These are phyloP conservation scores for Cryptosula pallasiana DNA, from an alignment of 2,888 invertebrate species.

Conservation along the genomic window DNA sequence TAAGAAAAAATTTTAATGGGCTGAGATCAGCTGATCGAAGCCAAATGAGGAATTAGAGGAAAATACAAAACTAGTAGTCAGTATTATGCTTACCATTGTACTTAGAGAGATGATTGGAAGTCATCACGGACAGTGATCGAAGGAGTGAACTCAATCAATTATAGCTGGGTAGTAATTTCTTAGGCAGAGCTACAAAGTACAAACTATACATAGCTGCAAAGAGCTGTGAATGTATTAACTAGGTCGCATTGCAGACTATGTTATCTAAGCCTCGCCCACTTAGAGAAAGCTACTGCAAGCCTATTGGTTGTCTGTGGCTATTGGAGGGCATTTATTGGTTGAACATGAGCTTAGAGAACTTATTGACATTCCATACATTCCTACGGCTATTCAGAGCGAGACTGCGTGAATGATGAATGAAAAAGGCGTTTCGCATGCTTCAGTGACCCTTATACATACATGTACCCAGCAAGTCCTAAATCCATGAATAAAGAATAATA, in stretches of 20 bases:
- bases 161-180: too few relatives aligned
- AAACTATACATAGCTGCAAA: not conserved
- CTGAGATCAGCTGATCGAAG: too few relatives aligned
- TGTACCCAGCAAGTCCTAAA: not conserved
- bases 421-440: not conserved
- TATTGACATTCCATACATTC: not conserved
- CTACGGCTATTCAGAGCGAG: slow-evolving; percentile 20
- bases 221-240: slow-evolving; percentile 10
- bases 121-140: too few relatives aligned
- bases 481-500: too few relatives aligned
- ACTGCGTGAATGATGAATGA: slow-evolving; percentile 20
- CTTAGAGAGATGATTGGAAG: too few relatives aligned
- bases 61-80: too few relatives aligned
- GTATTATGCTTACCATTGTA: too few relatives aligned
- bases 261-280: slow-evolving; percentile 18
- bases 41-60: too few relatives aligned
- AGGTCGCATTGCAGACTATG: slow-evolving; percentile 23
- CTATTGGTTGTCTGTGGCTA: not conserved
- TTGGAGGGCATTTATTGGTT: not conserved
- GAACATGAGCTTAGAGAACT: not conserved
- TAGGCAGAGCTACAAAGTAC: not conserved
- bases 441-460: not conserved
- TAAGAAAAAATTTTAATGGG: too few relatives aligned
- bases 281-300: not conserved
- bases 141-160: too few relatives aligned